Percentiles rank a stretch among this genome's conserved stretches.
Conservation (phyloP, 1,140 invertebrate genomes). For the Adoxophyes honmai region DNA sequence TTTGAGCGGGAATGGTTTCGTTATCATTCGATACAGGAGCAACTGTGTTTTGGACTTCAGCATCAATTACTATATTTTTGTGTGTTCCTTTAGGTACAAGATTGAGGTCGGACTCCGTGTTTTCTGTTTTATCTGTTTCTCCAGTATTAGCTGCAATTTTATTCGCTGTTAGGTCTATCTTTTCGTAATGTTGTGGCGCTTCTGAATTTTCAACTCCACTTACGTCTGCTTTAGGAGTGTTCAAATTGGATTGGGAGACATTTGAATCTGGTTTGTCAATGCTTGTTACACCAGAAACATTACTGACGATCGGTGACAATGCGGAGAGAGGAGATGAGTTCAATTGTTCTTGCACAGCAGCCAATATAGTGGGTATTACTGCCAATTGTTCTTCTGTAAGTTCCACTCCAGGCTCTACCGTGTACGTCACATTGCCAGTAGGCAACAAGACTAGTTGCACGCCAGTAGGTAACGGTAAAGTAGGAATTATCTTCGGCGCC, state of each 20-base stretch:
- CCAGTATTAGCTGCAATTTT: too few species aligned
- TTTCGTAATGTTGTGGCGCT: neutral
- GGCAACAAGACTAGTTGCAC: conserved; percentile 36
- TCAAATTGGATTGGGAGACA: too few species aligned
- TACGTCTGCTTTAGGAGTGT: neutral
- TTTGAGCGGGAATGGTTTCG: neutral
- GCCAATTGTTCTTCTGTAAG: conserved; percentile 25
- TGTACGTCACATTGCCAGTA: conserved; percentile 31
- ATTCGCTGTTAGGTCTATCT: too few species aligned
- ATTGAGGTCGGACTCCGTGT: neutral
- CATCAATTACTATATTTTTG: too few species aligned
- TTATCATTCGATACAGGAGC: neutral
- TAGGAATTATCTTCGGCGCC: neutral
- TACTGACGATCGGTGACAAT: too few species aligned
- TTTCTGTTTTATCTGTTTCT: too few species aligned
- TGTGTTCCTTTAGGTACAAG: too few species aligned
- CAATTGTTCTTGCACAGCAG: conserved; percentile 21
- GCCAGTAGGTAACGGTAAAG: conserved; percentile 30
- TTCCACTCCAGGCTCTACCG: conserved; percentile 27
- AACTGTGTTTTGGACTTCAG: neutral
- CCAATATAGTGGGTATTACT: conserved; percentile 21
- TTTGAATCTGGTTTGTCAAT: too few species aligned
- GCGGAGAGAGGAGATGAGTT: neutral
- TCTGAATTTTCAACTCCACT: neutral
- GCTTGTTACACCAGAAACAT: too few species aligned